A percentile compares a stretch with the other conserved stretches of the same genome.
Evolutionary conservation across 2,113 vertebrate species (phyloP).

Genomic region (Chionodraco myersi): DNA sequence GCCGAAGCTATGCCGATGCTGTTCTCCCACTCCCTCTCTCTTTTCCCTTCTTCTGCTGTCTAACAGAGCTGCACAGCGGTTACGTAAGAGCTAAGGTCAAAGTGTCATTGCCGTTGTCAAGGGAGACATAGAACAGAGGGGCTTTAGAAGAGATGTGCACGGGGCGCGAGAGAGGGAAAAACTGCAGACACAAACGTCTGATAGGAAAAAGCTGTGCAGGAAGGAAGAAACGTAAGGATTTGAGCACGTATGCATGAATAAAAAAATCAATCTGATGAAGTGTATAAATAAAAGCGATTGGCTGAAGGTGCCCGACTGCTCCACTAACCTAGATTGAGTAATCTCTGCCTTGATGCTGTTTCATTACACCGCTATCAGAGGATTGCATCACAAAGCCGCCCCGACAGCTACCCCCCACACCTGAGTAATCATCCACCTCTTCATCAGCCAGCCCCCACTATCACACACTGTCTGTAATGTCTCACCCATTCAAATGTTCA

Average conservation of each 20-base stretch:
- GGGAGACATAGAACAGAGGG: constrained; percentile 74
- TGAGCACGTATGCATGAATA: constrained; percentile 15
- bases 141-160: constrained; percentile 59
- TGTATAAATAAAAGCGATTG: constrained; percentile 29
- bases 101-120: constrained; percentile 77
- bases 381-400: constrained; percentile 80
- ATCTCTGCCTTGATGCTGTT: constrained; percentile 83
- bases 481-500: neutral
- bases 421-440: constrained; percentile 10
- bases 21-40: constrained; percentile 11
- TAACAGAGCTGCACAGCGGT: constrained; percentile 56
- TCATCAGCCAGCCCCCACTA: constrained; percentile 27
- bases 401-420: constrained; percentile 20
- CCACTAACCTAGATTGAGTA: constrained; percentile 86
- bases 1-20: constrained; percentile 29
- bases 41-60: constrained; percentile 40
- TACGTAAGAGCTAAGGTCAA: constrained; percentile 80
- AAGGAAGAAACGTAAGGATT: constrained; percentile 7
- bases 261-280: constrained; percentile 21
- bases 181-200: constrained; percentile 6
- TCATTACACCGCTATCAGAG: constrained; percentile 81
- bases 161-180: constrained; percentile 38
- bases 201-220: constrained; percentile 4
- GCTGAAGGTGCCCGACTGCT: constrained; percentile 71
- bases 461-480: constrained; percentile 19